Percentiles rank a stretch among this genome's conserved stretches.
These are phyloP conservation scores for Saturnia japonica DNA, from an alignment of 2,888 invertebrate genomes.

Conservation along the genomic window DNA sequence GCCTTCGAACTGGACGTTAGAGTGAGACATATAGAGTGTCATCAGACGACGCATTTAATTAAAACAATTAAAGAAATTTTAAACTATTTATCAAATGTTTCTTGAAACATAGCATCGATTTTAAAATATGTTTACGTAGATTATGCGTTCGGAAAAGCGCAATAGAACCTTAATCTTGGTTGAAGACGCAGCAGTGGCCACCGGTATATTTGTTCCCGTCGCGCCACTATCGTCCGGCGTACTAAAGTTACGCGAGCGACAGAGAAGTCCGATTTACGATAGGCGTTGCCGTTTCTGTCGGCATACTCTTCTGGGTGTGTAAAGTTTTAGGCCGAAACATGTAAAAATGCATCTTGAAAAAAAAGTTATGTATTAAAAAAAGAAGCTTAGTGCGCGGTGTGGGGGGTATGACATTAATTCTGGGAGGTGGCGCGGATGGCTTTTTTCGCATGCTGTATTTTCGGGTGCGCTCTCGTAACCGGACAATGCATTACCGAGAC, in stretches of 20 bases:
- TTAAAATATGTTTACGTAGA: slow-evolving; percentile 54
- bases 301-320: slow-evolving; percentile 75
- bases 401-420: slow-evolving; percentile 73
- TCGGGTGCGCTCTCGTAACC: slow-evolving; percentile 76
- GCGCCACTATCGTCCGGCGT: slow-evolving; percentile 76
- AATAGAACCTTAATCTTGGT: slow-evolving; percentile 78
- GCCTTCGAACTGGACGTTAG: slow-evolving; percentile 79
- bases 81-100: slow-evolving; percentile 15
- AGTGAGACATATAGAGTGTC: slow-evolving; percentile 68
- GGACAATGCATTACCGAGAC: slow-evolving; percentile 79
- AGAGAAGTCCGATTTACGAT: slow-evolving; percentile 66
- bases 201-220: slow-evolving; percentile 67
- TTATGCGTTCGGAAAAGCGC: slow-evolving; percentile 67
- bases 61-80: not conserved
- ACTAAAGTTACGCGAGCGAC: slow-evolving; percentile 50
- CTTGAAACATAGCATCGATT: slow-evolving; percentile 33
- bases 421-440: slow-evolving; percentile 75
- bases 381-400: slow-evolving; percentile 80
- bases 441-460: slow-evolving; percentile 81
- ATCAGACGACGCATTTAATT: slow-evolving; percentile 19
- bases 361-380: slow-evolving; percentile 83
- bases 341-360: slow-evolving; percentile 82
- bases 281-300: slow-evolving; percentile 74
- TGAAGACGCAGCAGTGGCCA: slow-evolving; percentile 71
- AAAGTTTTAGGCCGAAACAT: slow-evolving; percentile 83